Percentiles rank a stretch among this genome's conserved stretches.
Evolutionary conservation across 2,113 vertebrate genomes (phyloP).

Genomic region (Phainopepla nitens): DNA sequence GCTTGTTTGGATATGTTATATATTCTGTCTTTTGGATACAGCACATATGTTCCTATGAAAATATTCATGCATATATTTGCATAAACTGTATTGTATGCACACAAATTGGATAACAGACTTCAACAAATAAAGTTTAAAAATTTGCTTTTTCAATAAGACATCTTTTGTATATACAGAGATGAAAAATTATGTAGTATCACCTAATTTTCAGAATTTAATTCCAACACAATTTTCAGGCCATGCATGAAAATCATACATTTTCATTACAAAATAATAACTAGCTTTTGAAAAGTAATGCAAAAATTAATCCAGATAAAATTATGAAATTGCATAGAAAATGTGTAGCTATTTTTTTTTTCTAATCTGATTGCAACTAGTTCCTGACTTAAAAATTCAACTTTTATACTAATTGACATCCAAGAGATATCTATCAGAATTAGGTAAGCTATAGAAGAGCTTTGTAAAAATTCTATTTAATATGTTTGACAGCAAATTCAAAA

Average conservation of each 20-base stretch:
- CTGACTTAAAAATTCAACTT: background rate
- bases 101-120: background rate
- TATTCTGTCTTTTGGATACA: background rate
- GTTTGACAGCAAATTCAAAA: background rate
- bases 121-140: background rate
- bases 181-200: background rate
- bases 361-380: background rate
- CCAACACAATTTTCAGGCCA: background rate
- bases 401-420: background rate
- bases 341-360: background rate
- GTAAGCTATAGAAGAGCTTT: background rate
- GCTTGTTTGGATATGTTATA: background rate
- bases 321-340: background rate
- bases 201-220: background rate
- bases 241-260: background rate
- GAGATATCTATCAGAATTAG: background rate
- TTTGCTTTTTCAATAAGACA: background rate
- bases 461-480: background rate
- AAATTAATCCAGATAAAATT: background rate
- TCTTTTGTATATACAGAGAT: background rate
- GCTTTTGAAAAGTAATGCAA: background rate
- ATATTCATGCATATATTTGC: background rate
- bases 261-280: background rate
- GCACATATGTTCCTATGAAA: background rate
- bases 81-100: background rate